A percentile compares a stretch with the other conserved stretches of the same genome.
phyloP scores from a whole-genome alignment of 2,888 invertebrate species.

The Pristionchus entomophagus region DNA sequence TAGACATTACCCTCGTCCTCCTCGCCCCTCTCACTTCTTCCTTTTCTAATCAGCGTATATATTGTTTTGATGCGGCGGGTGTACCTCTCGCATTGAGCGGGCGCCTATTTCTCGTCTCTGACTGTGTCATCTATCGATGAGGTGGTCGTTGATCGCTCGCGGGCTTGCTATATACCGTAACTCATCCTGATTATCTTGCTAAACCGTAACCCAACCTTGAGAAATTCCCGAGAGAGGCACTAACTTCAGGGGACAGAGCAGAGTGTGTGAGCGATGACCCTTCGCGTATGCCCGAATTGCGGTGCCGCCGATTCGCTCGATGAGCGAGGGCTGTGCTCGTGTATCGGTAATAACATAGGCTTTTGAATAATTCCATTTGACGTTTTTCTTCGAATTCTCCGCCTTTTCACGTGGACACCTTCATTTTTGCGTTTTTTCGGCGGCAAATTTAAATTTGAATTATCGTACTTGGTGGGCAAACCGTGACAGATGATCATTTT shows the following conservation, averaged over 20 bases:
- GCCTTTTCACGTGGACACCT: not conserved
- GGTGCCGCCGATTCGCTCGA: not conserved
- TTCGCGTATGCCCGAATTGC: not conserved
- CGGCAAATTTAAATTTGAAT: not conserved
- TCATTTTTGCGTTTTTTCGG: not conserved
- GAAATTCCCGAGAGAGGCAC: not conserved
- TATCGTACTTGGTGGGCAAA: no score
- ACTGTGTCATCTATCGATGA: no score
- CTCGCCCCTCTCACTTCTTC: not conserved
- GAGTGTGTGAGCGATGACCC: not conserved
- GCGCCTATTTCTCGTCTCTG: not conserved
- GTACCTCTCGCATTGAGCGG: no score
- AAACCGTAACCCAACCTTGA: not conserved
- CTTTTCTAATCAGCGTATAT: not conserved
- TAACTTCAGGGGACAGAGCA: no score
- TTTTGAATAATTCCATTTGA: not conserved
- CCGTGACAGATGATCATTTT: no score
- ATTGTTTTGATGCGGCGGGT: slow-evolving; percentile 23
- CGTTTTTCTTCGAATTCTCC: not conserved
- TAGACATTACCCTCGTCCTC: not conserved
- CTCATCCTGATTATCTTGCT: not conserved
- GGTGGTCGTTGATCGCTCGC: not conserved
- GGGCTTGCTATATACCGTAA: not conserved
- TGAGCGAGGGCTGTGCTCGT: not conserved
- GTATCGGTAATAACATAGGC: not conserved